Conservation (phyloP, 2,113 vertebrate species). For the Strigops habroptila region DNA sequence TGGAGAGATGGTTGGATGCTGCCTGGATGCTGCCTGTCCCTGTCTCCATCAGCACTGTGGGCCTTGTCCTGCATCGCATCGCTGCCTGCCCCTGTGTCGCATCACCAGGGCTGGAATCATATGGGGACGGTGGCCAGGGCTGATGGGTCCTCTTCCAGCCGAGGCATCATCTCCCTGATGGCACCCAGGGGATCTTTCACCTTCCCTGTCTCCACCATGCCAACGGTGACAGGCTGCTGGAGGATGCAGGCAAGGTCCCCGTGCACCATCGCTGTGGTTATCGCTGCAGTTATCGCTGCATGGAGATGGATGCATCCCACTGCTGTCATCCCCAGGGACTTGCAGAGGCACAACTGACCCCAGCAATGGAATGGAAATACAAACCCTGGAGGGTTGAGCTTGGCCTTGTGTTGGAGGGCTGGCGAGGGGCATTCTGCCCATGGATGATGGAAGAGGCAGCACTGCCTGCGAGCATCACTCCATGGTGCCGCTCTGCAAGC, state of each 20-base stretch:
- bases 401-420: neutral
- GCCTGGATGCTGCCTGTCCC: neutral
- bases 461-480: neutral
- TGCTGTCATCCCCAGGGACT: neutral
- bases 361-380: neutral
- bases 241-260: neutral
- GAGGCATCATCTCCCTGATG: fast-evolving
- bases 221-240: neutral
- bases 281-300: fast-evolving
- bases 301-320: fast-evolving
- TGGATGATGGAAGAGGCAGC: neutral
- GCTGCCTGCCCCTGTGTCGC: neutral
- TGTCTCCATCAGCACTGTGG: neutral
- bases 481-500: fast-evolving
- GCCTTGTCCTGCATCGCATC: neutral
- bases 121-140: neutral
- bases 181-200: neutral
- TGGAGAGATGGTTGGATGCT: neutral
- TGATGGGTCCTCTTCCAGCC: neutral
- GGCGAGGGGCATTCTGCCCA: neutral
- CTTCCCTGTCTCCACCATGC: neutral
- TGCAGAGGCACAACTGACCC: neutral
- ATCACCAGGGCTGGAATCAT: fast-evolving
- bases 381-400: neutral
- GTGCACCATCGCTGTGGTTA: fast-evolving